Percentiles rank a stretch among this genome's conserved stretches.
Evolutionary conservation across 2,797 vertebrate species (phyloP).

Genomic region (Silurus aristotelis): DNA sequence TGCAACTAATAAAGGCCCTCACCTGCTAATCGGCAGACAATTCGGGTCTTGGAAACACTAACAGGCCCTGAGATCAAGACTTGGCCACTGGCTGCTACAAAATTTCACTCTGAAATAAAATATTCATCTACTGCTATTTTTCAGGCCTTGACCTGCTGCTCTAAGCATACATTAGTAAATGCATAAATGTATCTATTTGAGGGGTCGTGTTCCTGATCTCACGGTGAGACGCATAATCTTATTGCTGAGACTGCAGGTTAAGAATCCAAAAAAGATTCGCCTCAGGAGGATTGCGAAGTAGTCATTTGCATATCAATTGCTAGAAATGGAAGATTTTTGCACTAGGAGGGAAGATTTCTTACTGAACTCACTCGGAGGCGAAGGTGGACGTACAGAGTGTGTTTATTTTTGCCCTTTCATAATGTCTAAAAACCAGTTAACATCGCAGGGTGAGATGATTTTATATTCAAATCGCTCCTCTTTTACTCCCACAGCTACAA

Average conservation of each 20-base stretch:
- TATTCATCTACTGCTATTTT: slow-evolving; percentile 31
- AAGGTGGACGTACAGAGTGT: neutral
- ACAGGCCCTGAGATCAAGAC: neutral
- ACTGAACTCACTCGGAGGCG: neutral
- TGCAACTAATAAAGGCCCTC: slow-evolving; percentile 25
- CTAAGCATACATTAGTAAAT: slow-evolving; percentile 24
- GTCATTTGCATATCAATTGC: slow-evolving; percentile 15
- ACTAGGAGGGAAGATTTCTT: neutral
- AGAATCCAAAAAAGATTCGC: neutral
- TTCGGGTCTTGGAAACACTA: slow-evolving; percentile 2
- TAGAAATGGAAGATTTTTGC: neutral
- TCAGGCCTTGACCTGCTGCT: slow-evolving; percentile 22
- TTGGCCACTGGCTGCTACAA: neutral
- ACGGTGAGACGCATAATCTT: neutral
- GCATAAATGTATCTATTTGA: slow-evolving; percentile 42
- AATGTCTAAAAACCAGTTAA: slow-evolving; percentile 3
- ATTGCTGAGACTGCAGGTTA: slow-evolving; percentile 8
- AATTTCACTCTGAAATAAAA: slow-evolving; percentile 26
- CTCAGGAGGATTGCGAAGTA: neutral
- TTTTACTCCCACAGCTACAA: neutral
- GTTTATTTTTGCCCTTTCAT: neutral
- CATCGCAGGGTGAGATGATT: neutral
- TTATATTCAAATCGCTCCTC: neutral
- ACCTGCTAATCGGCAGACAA: slow-evolving; percentile 25
- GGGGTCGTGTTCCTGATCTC: slow-evolving; percentile 19